These are phyloP conservation scores for Eleginops maclovinus DNA, from an alignment of 2,113 vertebrate genomes.

Conservation along the genomic window DNA sequence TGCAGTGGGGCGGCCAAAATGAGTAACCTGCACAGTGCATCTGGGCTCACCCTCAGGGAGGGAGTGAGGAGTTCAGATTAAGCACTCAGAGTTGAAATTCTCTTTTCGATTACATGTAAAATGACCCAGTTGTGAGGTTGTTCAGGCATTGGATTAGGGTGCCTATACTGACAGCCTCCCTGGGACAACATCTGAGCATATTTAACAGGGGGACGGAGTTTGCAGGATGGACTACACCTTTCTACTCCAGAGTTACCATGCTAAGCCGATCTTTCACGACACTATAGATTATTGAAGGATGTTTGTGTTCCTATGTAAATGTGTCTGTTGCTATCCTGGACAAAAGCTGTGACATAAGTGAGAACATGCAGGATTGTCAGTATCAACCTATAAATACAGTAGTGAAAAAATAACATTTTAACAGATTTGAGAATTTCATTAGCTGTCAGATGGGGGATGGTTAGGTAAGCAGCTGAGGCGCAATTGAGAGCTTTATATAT, in stretches of 20 bases:
- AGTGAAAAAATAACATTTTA: background rate
- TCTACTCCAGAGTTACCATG: too few species aligned
- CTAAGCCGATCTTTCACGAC: background rate
- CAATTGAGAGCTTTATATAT: background rate
- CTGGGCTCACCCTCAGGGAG: slow-evolving; percentile 26
- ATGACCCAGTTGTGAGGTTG: slow-evolving; percentile 12
- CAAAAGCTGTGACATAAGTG: background rate
- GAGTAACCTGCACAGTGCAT: slow-evolving; percentile 41
- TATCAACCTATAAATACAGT: background rate
- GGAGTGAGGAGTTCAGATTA: slow-evolving; percentile 44
- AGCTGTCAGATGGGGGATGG: background rate
- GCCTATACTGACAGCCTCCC: slow-evolving; percentile 10
- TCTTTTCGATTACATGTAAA: slow-evolving; percentile 25
- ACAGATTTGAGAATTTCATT: background rate
- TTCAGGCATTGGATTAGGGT: slow-evolving; percentile 21
- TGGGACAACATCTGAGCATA: background rate
- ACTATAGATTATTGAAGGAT: background rate
- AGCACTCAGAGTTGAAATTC: slow-evolving; percentile 1
- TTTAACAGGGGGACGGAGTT: background rate
- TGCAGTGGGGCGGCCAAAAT: slow-evolving; percentile 30
- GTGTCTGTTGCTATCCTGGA: background rate
- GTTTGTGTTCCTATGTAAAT: background rate
- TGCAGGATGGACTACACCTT: background rate
- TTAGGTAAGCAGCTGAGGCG: background rate
- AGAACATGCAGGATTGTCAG: background rate